These are phyloP conservation scores for Dryoscopus gambensis DNA, from an alignment of 2,113 vertebrate genomes.

Conservation along the genomic window DNA sequence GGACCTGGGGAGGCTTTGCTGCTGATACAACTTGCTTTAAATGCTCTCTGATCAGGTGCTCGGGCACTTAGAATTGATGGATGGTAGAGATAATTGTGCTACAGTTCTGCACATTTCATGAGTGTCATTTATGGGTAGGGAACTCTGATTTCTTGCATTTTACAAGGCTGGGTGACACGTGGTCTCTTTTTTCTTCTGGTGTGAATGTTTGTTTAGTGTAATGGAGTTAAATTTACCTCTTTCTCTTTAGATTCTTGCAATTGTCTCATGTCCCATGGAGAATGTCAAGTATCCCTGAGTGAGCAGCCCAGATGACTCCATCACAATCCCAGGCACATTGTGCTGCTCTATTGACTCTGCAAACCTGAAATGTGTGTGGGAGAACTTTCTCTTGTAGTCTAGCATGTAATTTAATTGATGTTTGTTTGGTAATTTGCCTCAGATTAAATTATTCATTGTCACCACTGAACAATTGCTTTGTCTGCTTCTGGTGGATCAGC, in stretches of 20 bases:
- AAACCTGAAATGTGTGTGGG: slow-evolving; percentile 13
- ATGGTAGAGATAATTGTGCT: neutral
- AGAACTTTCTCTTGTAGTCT: neutral
- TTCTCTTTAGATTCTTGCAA: neutral
- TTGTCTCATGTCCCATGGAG: neutral
- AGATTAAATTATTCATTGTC: slow-evolving; percentile 28
- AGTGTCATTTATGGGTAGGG: neutral
- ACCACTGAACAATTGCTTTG: slow-evolving; percentile 12
- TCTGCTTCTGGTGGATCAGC: slow-evolving; percentile 27
- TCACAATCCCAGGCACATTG: accelerated
- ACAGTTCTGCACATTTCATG: accelerated
- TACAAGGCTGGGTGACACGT: accelerated
- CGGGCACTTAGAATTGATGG: neutral
- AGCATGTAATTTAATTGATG: slow-evolving; percentile 32
- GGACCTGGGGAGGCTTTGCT: neutral
- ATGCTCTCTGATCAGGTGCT: neutral
- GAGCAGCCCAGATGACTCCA: neutral
- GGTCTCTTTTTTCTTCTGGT: neutral
- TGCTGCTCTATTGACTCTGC: neutral
- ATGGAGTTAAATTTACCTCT: neutral
- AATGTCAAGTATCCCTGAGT: neutral
- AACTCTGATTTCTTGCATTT: neutral
- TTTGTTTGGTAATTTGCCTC: slow-evolving; percentile 30
- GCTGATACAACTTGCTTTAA: neutral
- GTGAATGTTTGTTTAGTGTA: neutral